Conservation (phyloP, 2,888 invertebrate genomes). For the Colletes collaris region DNA sequence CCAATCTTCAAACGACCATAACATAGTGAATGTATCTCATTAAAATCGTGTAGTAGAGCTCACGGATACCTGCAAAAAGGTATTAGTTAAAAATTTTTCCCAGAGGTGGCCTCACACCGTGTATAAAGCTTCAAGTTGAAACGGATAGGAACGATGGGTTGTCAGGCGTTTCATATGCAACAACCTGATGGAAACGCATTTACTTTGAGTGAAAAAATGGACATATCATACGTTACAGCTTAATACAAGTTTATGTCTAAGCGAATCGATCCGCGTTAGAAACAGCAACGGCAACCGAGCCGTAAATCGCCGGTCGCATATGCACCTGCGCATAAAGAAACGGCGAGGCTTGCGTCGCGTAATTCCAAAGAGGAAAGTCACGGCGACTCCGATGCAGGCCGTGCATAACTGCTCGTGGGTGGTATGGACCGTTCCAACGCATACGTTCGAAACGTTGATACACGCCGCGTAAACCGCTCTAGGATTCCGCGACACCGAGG, state of each 20-base stretch:
- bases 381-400: not conserved
- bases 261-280: constrained; percentile 3
- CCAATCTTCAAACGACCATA: too few relatives aligned
- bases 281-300: not conserved
- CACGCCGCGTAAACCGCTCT: constrained; percentile 41
- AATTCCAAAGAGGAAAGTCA: constrained; percentile 33
- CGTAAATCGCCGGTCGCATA: constrained; percentile 27
- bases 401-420: constrained; percentile 43
- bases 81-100: too few relatives aligned
- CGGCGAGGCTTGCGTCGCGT: constrained; percentile 10
- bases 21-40: too few relatives aligned
- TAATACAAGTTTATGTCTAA: not conserved
- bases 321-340: constrained; percentile 41
- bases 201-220: too few relatives aligned
- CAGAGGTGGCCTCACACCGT: too few relatives aligned
- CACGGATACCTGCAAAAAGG: too few relatives aligned
- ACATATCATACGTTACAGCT: too few relatives aligned
- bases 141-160: too few relatives aligned
- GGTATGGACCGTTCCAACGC: constrained; percentile 35
- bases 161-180: too few relatives aligned
- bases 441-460: constrained; percentile 17
- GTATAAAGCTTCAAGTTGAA: too few relatives aligned
- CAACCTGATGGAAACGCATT: too few relatives aligned
- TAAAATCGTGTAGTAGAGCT: too few relatives aligned
- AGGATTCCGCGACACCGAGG: constrained; percentile 35